A percentile compares a stretch with the other conserved stretches of the same genome.
Conservation (phyloP, 2,888 invertebrate genomes). For the Venustoraphidia nigricollis region DNA sequence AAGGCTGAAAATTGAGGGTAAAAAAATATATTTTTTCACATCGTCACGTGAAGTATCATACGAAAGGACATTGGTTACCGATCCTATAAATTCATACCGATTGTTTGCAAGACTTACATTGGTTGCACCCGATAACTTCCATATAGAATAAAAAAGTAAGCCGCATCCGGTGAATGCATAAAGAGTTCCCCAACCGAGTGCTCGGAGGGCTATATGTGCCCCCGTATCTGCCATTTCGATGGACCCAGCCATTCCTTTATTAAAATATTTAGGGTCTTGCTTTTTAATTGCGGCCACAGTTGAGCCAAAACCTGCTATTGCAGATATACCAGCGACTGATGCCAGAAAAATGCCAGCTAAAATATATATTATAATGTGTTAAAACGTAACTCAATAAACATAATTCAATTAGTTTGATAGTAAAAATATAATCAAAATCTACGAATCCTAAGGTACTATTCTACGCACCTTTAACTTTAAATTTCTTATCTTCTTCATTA, state of each 20-base stretch:
- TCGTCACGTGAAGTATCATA: too few relatives aligned
- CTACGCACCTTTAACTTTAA: too few relatives aligned
- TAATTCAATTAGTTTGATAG: too few relatives aligned
- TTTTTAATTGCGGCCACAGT: slow-evolving; percentile 65
- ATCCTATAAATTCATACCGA: slow-evolving; percentile 5
- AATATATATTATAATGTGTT: slow-evolving; percentile 15
- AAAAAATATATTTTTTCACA: too few relatives aligned
- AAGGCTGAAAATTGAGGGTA: too few relatives aligned
- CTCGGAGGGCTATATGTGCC: slow-evolving; percentile 57
- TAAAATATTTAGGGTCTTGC: slow-evolving; percentile 63
- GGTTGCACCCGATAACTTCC: slow-evolving; percentile 78
- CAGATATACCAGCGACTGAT: slow-evolving; percentile 60
- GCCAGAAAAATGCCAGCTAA: slow-evolving; percentile 56
- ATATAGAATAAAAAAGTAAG: slow-evolving; percentile 63
- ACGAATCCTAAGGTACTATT: too few relatives aligned
- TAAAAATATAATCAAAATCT: too few relatives aligned
- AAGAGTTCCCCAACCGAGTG: slow-evolving; percentile 75
- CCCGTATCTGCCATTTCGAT: slow-evolving; percentile 60
- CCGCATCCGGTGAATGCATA: slow-evolving; percentile 79
- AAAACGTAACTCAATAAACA: too few relatives aligned
- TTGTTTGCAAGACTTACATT: slow-evolving; percentile 35
- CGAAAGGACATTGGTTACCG: not conserved
- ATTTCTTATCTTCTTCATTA: too few relatives aligned
- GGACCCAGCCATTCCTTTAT: slow-evolving; percentile 48
- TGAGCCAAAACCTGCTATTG: slow-evolving; percentile 65